phyloP scores from a whole-genome alignment of 2,888 invertebrate genomes.

The Disparrhopalites patrizii region DNA sequence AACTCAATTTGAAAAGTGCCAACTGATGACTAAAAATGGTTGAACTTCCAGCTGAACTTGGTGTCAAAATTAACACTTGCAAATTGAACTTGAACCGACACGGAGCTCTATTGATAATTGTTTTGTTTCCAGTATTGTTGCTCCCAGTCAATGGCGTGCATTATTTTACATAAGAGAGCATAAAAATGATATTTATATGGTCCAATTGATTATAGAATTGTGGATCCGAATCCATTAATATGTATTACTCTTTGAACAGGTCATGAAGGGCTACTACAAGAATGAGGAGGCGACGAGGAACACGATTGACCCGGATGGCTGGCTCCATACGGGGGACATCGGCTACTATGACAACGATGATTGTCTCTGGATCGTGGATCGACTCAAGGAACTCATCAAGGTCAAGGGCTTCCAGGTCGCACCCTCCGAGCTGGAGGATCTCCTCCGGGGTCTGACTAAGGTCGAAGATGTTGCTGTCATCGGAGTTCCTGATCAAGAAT shows the following conservation, averaged over 20 bases:
- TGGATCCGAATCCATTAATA: no score
- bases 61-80: no score
- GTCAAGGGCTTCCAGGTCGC: constrained; percentile 70
- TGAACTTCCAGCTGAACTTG: no score
- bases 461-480: constrained; percentile 79
- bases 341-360: constrained; percentile 64
- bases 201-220: no score
- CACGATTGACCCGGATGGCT: constrained; percentile 70
- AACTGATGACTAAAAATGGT: no score
- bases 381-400: constrained; percentile 62
- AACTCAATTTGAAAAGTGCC: no score
- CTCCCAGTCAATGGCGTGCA: neutral
- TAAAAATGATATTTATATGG: no score
- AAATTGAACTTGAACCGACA: no score
- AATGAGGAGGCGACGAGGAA: constrained; percentile 69
- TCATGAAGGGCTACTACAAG: constrained; percentile 75
- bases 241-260: constrained; percentile 54
- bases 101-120: no score
- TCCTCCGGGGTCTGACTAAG: constrained; percentile 67
- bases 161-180: neutral
- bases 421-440: constrained; percentile 78
- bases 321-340: constrained; percentile 80
- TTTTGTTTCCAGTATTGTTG: neutral
- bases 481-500: constrained; percentile 64
- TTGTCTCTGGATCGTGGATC: constrained; percentile 64